Evolutionary conservation across 2,797 vertebrate species (phyloP).

Genomic region (Pachyuromys duprasi): DNA sequence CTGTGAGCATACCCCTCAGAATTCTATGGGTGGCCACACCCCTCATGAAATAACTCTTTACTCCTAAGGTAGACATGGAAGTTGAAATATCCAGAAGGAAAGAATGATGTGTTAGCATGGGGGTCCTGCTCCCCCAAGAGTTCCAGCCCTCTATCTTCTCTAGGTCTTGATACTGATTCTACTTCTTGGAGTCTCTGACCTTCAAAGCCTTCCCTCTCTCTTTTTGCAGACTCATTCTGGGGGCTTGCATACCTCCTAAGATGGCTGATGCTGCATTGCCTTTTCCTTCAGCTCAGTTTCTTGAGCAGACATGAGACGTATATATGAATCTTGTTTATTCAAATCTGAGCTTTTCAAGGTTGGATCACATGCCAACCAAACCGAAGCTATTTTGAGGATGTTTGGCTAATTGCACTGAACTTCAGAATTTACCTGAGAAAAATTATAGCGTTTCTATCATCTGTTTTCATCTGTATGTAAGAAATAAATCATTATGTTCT

Average conservation of each 20-base stretch:
- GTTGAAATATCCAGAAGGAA: background rate
- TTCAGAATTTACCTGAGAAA: slow-evolving; percentile 80
- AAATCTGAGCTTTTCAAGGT: slow-evolving; percentile 61
- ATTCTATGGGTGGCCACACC: background rate
- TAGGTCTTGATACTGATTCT: background rate
- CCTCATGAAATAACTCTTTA: background rate
- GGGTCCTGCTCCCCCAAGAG: background rate
- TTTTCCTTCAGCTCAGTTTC: slow-evolving; percentile 71
- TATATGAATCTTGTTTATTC: slow-evolving; percentile 70
- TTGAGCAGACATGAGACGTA: slow-evolving; percentile 52
- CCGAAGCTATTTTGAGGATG: slow-evolving; percentile 75
- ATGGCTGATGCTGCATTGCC: slow-evolving; percentile 63
- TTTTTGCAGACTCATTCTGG: background rate
- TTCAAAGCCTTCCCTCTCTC: background rate
- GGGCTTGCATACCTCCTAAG: background rate
- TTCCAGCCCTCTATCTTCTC: background rate
- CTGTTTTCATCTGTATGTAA: slow-evolving; percentile 53
- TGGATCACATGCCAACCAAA: slow-evolving; percentile 48
- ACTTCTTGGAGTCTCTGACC: background rate
- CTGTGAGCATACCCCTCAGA: background rate
- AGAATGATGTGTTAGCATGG: background rate
- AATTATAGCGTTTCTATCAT: slow-evolving; percentile 22
- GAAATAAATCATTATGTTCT: background rate
- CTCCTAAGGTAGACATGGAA: background rate
- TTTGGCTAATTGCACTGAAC: slow-evolving; percentile 75